Percentiles rank a stretch among this genome's conserved stretches.
These are phyloP conservation scores for Heterodera schachtii DNA, from an alignment of 1,140 invertebrate genomes.

Conservation along the genomic window DNA sequence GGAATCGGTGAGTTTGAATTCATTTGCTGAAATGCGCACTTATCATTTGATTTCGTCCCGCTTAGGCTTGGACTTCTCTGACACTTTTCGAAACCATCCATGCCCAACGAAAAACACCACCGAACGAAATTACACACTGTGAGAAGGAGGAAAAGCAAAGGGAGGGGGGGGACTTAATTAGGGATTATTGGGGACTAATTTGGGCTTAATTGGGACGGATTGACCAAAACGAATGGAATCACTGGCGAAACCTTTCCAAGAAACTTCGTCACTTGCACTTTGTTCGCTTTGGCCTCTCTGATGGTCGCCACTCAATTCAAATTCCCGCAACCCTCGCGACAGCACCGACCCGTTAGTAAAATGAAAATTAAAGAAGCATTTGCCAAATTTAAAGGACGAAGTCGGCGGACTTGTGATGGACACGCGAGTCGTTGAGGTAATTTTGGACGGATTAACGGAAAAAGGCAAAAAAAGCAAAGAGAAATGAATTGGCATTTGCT, in stretches of 20 bases:
- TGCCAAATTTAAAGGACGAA: conserved; percentile 31
- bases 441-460: not conserved
- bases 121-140: conserved; percentile 97
- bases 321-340: conserved; percentile 65
- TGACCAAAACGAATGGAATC: not conserved
- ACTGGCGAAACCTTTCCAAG: not conserved
- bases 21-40: conserved; percentile 62
- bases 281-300: conserved; percentile 90
- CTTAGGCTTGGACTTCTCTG: conserved; percentile 85
- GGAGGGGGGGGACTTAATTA: too few species aligned
- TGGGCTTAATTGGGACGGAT: not conserved
- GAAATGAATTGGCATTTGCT: too few species aligned
- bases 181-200: not conserved
- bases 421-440: conserved; percentile 54
- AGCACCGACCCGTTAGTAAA: conserved; percentile 47
- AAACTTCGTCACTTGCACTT: conserved; percentile 88
- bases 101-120: conserved; percentile 82
- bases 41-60: not conserved
- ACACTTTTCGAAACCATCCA: conserved; percentile 80
- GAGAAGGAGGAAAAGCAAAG: conserved; percentile 64
- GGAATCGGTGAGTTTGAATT: not conserved
- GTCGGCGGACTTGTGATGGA: conserved; percentile 64
- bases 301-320: conserved; percentile 77
- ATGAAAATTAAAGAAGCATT: conserved; percentile 44
- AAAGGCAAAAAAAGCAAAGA: too few species aligned